Evolutionary conservation across 2,888 invertebrate species (phyloP).

Genomic region (Troides oblongomaculatus): DNA sequence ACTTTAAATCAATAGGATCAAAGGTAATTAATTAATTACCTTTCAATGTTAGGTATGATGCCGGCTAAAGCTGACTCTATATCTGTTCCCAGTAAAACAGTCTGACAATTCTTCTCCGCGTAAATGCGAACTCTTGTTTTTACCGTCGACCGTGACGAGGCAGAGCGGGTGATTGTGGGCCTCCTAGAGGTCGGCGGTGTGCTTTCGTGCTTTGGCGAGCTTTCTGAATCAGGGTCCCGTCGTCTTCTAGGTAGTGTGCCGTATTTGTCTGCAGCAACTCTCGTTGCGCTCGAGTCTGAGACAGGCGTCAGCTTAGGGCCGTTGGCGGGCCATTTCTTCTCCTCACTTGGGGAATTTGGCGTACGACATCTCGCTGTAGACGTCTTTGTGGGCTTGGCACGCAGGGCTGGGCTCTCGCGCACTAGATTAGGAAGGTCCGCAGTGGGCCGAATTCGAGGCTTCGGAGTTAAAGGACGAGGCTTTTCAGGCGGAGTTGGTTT

Average conservation of each 20-base stretch:
- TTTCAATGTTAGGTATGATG: constrained; percentile 69
- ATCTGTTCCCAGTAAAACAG: constrained; percentile 86
- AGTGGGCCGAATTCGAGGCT: constrained; percentile 72
- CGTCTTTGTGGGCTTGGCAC: constrained; percentile 74
- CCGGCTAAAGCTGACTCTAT: constrained; percentile 86
- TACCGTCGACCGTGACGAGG: constrained; percentile 62
- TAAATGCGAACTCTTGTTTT: constrained; percentile 83
- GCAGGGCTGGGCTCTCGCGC: constrained; percentile 69
- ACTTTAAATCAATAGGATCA: no score
- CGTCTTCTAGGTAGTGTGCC: constrained; percentile 88
- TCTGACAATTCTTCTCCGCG: constrained; percentile 89
- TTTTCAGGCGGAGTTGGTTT: constrained; percentile 76
- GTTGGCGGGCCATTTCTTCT: constrained; percentile 85
- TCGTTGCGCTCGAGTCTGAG: constrained; percentile 57
- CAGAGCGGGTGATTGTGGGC: constrained; percentile 64
- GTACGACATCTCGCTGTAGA: constrained; percentile 81
- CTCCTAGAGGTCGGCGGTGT: constrained; percentile 62
- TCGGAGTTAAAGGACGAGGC: constrained; percentile 70
- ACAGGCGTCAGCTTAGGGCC: constrained; percentile 61
- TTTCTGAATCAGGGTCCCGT: constrained; percentile 83
- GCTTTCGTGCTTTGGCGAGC: constrained; percentile 69
- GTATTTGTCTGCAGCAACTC: constrained; percentile 84
- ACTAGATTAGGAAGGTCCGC: constrained; percentile 77
- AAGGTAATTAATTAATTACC: constrained; percentile 44
- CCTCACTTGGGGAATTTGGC: constrained; percentile 83